Base-by-base conservation (phyloP, 2,888 invertebrate species). In the Trypoxylon attenuatum region DNA sequence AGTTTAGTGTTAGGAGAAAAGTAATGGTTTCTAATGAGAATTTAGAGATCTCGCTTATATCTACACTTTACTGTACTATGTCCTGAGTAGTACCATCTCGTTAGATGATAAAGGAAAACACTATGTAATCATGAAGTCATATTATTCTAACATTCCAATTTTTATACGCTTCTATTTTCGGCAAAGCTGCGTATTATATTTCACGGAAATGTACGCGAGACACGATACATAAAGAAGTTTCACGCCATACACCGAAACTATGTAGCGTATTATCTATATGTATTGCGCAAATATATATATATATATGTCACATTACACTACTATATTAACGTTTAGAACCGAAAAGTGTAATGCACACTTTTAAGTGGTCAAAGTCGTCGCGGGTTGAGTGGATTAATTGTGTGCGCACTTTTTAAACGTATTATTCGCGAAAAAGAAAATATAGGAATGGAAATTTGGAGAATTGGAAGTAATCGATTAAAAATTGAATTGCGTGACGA, bases 251-350 rank as follows among this genome's bases (percentile, higher is more conserved):
- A 49, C n/a, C 10, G 6, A 52, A 53, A 22, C 39, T 51, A 56
- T 51, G 41, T 43, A 55, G 39, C 5, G 29, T 61, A 52, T 60
- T 62, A 56, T 53, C 42, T 56, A 29, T 38, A 45, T 41, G 47
- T 59, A 57, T 70, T 70, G 61, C 51, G 15, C 49, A 53, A 62
- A 55, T 45, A 60, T 33, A 52, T 56, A 70, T 57, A 33, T 45
- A 60, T 33, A 52, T 56, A 70, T 57, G 27, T 23, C 43, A 52
- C 27, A 54, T 39, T 62, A 25, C 22, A 54, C 43, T 62, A 25
- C 22, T n/a, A 41, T 53, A 54, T 18, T 57, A 46, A 47, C 45
- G 47, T 29, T 25, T 57, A 60, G 45, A 42, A 5, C 50, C 43
- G 29, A 54, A 25, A 50, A 33, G 21, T 19, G 41, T 19, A 41